These are phyloP conservation scores for Dendroctonus valens DNA, from an alignment of 1,140 invertebrate species.

Conservation along the genomic window DNA sequence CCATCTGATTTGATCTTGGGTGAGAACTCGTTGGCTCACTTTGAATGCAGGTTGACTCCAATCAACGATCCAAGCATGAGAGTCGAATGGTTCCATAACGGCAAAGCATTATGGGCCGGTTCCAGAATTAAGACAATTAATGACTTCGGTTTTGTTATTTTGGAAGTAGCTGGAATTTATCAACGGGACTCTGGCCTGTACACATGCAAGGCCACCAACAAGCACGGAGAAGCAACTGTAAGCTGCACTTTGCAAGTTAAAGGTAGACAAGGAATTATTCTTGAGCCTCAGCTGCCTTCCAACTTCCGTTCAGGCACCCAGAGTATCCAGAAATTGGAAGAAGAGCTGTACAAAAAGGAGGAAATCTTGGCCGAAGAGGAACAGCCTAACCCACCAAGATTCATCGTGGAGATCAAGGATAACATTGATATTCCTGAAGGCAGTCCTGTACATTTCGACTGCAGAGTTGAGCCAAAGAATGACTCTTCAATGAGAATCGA, in stretches of 20 bases:
- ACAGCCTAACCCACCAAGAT: conserved; percentile 79
- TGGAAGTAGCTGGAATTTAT: conserved; percentile 87
- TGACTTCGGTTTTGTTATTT: conserved; percentile 91
- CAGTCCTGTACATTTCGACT: conserved; percentile 87
- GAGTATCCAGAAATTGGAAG: conserved; percentile 87
- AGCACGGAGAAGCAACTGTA: conserved; percentile 84
- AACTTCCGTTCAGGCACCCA: conserved; percentile 85
- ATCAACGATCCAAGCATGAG: conserved; percentile 89
- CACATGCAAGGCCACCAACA: conserved; percentile 88
- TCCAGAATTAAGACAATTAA: conserved; percentile 89
- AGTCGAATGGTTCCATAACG: conserved; percentile 97
- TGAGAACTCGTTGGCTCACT: conserved; percentile 89
- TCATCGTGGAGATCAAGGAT: conserved; percentile 81
- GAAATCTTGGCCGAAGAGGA: conserved; percentile 81
- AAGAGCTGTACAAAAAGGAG: conserved; percentile 82
- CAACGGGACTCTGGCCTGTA: conserved; percentile 86
- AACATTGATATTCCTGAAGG: conserved; percentile 82
- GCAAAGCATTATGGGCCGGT: conserved; percentile 82
- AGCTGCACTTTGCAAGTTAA: conserved; percentile 82
- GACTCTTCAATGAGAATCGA: conserved; percentile 88
- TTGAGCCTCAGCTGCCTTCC: conserved; percentile 85
- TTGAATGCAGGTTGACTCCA: conserved; percentile 87
- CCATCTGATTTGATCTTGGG: conserved; percentile 79
- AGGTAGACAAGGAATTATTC: conserved; percentile 81
- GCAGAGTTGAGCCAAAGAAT: conserved; percentile 81